A percentile compares a stretch with the other conserved stretches of the same genome.
Conservation (phyloP, 2,888 invertebrate species). For the Dynastes maya region DNA sequence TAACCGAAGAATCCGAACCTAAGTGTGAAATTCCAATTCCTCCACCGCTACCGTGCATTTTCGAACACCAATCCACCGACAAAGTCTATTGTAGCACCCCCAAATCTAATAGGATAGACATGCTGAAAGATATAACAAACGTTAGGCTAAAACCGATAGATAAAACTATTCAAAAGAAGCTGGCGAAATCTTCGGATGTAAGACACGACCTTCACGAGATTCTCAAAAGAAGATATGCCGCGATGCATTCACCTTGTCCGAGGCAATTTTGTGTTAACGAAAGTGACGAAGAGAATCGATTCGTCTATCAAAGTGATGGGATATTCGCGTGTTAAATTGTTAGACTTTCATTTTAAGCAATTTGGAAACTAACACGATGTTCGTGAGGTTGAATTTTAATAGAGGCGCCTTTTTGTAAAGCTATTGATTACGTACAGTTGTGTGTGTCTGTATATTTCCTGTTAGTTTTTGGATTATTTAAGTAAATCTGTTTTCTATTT, state of each 20-base stretch:
- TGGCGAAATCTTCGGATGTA: slow-evolving; percentile 57
- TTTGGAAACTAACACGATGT: too few species aligned
- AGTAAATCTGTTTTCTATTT: too few species aligned
- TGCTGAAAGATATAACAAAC: slow-evolving; percentile 50
- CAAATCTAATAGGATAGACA: slow-evolving; percentile 4
- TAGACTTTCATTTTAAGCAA: too few species aligned
- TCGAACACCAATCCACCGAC: neutral
- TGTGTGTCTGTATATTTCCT: too few species aligned
- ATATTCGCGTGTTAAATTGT: slow-evolving; percentile 20
- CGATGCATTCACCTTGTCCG: slow-evolving; percentile 60
- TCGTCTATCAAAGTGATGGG: slow-evolving; percentile 8
- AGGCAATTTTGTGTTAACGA: slow-evolving; percentile 27
- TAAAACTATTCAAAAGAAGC: slow-evolving; percentile 48
- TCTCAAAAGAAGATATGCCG: slow-evolving; percentile 60
- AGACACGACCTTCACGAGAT: slow-evolving; percentile 60
- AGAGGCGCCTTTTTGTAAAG: too few species aligned
- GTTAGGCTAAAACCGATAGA: slow-evolving; percentile 47
- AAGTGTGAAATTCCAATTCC: slow-evolving; percentile 35
- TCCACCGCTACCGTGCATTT: slow-evolving; percentile 38
- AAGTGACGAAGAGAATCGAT: slow-evolving; percentile 44
- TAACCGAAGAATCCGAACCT: neutral
- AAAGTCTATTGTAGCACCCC: slow-evolving; percentile 14
- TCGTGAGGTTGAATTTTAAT: too few species aligned
- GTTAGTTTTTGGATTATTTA: too few species aligned
- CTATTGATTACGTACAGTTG: too few species aligned